Base-by-base conservation (phyloP, 1,140 invertebrate species). In the Drosophila nigrodunni region DNA sequence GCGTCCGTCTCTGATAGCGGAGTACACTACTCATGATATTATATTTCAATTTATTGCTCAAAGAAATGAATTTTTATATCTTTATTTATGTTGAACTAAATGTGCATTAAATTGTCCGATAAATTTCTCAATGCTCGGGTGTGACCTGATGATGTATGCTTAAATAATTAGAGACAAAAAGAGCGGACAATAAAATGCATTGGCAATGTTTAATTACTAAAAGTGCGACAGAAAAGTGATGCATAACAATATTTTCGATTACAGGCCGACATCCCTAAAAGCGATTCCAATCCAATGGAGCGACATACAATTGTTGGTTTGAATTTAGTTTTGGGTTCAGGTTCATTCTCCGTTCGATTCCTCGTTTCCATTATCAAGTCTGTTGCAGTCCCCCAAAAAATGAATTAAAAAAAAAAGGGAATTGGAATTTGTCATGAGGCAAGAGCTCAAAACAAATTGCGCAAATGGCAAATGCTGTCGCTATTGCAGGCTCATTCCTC, bases 61-160 rank as follows among this genome's bases (percentile, higher is more conserved):
- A 52, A 73, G 67, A 47, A 30, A 18, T 70, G 11, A 15, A n/a
- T 46, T 21, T 21, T 18, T 49, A 15, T 73, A 68, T 68, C 25
- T 21, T 5, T 35, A 67, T 25, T 46, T 41, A 13, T 52, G 10
- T 43, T 18, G 11, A 52, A 61, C 76, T 60, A 70, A 80, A 80
- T 83, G 55, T 80, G 83, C 83, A 79, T 87, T 87, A 88, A 88
- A 87, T 88, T 87, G 76, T 49, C 78, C 66, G 67, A 87, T 87
- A 86, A 86, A 86, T 87, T 74, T 64, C 50, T 60, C 54, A 39
- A 30, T 30, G 25, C 4, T 30, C 25, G 25, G 2, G 25, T 30
- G 25, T 34, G 34, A 35, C 30, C 34, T 34, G 13, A 11, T 37
- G 80, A 82, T 82, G 66, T 75, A 82, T 82, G 80, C 80, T 71